Evolutionary conservation across 2,797 vertebrate species (phyloP), one percentile per base, ranked within the genome.

Genomic region (Falco peregrinus): DNA sequence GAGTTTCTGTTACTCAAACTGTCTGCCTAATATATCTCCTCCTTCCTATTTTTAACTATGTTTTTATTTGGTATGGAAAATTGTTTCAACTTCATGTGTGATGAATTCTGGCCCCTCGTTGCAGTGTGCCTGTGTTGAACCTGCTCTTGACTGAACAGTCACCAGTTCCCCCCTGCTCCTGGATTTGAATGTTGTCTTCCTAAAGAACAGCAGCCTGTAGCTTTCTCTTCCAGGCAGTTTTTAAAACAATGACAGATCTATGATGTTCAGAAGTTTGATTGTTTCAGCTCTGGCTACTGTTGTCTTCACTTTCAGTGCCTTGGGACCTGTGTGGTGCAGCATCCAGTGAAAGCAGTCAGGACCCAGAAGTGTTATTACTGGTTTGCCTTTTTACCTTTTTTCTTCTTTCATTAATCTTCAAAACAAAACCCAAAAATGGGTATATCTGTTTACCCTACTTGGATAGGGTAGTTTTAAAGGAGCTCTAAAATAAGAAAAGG

Each of bases 21-120:
- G 70, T 90, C 93, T 70, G 10, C 43, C 10, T 95, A 89, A 91
- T 85, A 67, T 91, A 95, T 92, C 73, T 68, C 28, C 48, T 83
- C 56, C 47, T 89, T 82, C 67, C 67, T 87, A 59, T 48, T 83
- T 87, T 79, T 51, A 35, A 57, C 67, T 73, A 1, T 57, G 43
- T 67, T 85, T 91, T 92, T 41, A 41, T 60, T 29, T 63, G 21
- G 39, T 28, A 39, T 70, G 84, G 71, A 92, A 95, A 91, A 83
- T 37, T 56, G 29, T 77, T 92, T 92, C 71, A 74, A 10, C 22
- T 69, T 5, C 0, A 1, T 43, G 16, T 87, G 48, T 57, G 37
- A 85, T 67, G 64, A 85, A 91, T 92, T 91, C 60, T 89, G 84
- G 33, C 31, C 48, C 35, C 73, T 90, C 47, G 24, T 11, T 61